Evolutionary conservation across 1,140 invertebrate species (phyloP).

Genomic region (Scaptomyza graminum): DNA sequence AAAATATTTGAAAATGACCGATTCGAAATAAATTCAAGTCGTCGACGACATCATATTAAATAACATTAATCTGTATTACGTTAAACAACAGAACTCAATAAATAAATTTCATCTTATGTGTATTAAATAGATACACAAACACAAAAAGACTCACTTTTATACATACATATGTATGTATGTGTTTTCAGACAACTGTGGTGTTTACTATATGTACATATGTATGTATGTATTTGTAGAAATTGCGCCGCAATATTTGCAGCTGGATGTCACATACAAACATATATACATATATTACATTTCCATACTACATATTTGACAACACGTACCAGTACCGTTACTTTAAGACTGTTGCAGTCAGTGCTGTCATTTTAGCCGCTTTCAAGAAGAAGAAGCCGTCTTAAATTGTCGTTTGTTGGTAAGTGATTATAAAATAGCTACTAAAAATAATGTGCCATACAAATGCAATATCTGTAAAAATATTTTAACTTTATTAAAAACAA

Average conservation of each 20-base stretch:
- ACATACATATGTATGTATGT: no score
- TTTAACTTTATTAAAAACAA: no score
- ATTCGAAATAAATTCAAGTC: slow-evolving; percentile 5
- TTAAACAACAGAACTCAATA: background rate
- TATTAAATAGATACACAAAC: background rate
- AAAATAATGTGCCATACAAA: no score
- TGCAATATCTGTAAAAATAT: no score
- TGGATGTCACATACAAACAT: background rate
- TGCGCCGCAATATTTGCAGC: no score
- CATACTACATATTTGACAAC: no score
- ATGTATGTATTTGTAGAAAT: no score
- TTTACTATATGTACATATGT: background rate
- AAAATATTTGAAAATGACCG: slow-evolving; percentile 25
- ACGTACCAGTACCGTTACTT: slow-evolving; percentile 32
- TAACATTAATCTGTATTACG: background rate
- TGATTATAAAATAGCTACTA: no score
- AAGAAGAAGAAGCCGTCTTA: no score
- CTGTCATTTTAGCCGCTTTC: background rate
- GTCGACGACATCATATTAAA: slow-evolving; percentile 2
- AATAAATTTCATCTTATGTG: background rate
- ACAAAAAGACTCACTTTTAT: no score
- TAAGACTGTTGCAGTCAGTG: background rate
- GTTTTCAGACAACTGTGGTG: no score
- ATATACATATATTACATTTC: background rate
- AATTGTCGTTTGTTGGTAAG: no score